Evolutionary conservation across 2,113 vertebrate species (phyloP).

Genomic region (Coptodon bakossiorum): DNA sequence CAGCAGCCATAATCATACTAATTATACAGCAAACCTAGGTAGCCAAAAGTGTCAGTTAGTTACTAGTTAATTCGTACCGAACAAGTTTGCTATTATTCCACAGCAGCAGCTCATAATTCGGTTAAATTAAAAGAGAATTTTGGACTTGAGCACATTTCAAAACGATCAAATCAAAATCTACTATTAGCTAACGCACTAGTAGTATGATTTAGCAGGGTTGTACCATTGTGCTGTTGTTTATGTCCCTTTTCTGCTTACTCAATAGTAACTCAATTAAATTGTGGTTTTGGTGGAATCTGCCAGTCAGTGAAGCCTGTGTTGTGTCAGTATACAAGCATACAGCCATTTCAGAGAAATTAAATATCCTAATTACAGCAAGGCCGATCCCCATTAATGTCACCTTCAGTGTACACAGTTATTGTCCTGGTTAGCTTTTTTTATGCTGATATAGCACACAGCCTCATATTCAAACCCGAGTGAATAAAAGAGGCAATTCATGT

Average conservation of each 20-base stretch:
- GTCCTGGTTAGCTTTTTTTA: constrained; percentile 51
- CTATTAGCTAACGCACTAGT: background rate
- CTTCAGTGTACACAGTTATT: constrained; percentile 61
- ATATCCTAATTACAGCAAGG: constrained; percentile 47
- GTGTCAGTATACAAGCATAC: background rate
- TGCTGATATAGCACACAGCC: constrained; percentile 33
- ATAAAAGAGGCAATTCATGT: constrained; percentile 56
- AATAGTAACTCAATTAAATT: constrained; percentile 41
- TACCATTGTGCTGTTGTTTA: background rate
- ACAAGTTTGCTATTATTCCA: background rate
- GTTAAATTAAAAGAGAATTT: background rate
- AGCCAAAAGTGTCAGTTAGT: background rate
- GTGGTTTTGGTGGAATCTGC: constrained; percentile 27
- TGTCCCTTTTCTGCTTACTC: background rate
- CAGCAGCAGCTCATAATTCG: background rate
- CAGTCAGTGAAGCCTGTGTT: background rate
- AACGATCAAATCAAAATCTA: background rate
- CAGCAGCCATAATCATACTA: accelerated
- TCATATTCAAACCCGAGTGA: constrained; percentile 44
- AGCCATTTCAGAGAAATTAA: constrained; percentile 3
- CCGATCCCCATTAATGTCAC: constrained; percentile 22
- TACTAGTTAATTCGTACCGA: accelerated
- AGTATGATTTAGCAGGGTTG: background rate
- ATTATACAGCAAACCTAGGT: background rate
- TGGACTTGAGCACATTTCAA: background rate